Conservation (phyloP, 2,797 vertebrate species). For the Pseudotriccus pelzelni region DNA sequence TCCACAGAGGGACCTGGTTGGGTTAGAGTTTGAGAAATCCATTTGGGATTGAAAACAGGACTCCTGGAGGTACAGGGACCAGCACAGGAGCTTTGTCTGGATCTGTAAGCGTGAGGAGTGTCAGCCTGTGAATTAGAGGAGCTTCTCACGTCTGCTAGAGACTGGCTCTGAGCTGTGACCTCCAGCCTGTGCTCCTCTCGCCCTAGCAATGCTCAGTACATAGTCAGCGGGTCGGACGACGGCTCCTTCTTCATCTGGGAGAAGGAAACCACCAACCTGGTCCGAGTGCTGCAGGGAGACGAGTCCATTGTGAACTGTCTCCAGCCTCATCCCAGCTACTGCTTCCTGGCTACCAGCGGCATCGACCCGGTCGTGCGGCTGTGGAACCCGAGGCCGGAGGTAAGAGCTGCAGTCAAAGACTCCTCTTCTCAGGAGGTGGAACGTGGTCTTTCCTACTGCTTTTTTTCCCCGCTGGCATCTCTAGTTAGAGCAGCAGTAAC, state of each 20-base stretch:
- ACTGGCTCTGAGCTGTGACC: background rate
- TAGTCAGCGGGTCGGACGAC: conserved; percentile 96
- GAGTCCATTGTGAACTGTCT: conserved; percentile 98
- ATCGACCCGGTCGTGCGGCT: conserved; percentile 96
- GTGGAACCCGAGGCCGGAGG: conserved; percentile 97
- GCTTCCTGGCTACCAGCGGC: conserved; percentile 96
- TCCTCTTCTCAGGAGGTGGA: rapidly evolving
- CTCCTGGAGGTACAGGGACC: background rate
- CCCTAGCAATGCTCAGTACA: conserved; percentile 94
- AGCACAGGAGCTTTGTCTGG: background rate
- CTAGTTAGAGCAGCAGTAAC: background rate
- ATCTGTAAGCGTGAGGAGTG: background rate
- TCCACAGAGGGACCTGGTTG: background rate
- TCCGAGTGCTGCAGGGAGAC: conserved; percentile 95
- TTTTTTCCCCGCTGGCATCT: background rate
- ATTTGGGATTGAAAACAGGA: background rate
- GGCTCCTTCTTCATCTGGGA: conserved; percentile 99
- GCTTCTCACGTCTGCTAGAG: background rate
- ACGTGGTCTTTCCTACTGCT: rapidly evolving
- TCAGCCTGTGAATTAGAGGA: background rate
- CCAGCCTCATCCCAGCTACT: conserved; percentile 97
- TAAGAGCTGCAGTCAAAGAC: conserved; percentile 36
- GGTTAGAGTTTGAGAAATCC: background rate
- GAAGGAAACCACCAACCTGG: conserved; percentile 96
- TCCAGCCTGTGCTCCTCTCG: conserved; percentile 3